Evolutionary conservation across 2,113 vertebrate species (phyloP).

Genomic region (Clinocottus analis): DNA sequence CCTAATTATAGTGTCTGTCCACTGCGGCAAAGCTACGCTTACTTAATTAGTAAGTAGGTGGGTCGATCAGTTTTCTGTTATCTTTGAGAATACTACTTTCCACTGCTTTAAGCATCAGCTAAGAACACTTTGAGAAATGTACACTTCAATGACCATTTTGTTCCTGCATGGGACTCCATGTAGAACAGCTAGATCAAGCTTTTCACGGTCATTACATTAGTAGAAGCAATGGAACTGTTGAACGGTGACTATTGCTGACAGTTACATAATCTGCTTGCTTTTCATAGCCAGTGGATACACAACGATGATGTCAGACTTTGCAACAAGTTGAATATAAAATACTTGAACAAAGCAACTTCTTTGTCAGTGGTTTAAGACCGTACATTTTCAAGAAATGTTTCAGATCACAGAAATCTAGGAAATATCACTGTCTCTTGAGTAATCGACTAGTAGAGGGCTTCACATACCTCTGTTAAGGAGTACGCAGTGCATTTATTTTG

Average conservation of each 20-base stretch:
- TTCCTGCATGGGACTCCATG: conserved; percentile 28
- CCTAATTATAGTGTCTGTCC: conserved; percentile 43
- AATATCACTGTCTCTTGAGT: conserved; percentile 25
- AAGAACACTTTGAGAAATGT: conserved; percentile 16
- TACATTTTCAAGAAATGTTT: conserved; percentile 28
- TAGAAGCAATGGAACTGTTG: conserved; percentile 44
- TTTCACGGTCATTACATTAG: conserved; percentile 35
- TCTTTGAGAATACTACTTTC: conserved; percentile 35
- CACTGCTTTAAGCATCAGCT: conserved; percentile 18
- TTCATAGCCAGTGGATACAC: conserved; percentile 60
- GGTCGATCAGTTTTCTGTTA: background rate
- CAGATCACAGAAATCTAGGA: conserved; percentile 20
- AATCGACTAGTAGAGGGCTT: conserved; percentile 25
- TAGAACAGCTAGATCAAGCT: conserved; percentile 36
- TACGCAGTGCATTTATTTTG: conserved; percentile 35
- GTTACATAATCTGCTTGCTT: conserved; percentile 51
- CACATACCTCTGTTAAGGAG: conserved; percentile 25
- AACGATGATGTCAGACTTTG: conserved; percentile 54
- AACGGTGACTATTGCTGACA: conserved; percentile 47
- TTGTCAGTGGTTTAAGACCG: conserved; percentile 52
- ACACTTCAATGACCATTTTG: conserved; percentile 26
- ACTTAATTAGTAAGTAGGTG: too few species aligned
- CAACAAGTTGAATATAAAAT: conserved; percentile 41
- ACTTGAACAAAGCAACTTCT: conserved; percentile 50
- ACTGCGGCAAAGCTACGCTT: conserved; percentile 22